Evolutionary conservation across 2,888 invertebrate genomes (phyloP).

Genomic region (Alcis repandata): DNA sequence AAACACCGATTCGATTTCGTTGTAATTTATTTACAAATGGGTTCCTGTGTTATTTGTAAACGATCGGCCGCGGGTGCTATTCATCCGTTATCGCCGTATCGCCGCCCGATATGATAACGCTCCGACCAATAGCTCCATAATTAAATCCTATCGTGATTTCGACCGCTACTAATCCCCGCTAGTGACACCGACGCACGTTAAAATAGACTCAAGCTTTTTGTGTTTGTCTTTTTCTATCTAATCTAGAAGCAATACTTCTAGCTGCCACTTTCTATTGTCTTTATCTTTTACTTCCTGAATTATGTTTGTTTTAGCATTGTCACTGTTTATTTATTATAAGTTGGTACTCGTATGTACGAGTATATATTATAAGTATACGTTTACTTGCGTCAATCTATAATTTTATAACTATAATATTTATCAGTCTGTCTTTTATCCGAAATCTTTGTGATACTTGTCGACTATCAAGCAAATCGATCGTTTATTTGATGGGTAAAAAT

Average conservation of each 20-base stretch:
- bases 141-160: slow-evolving; percentile 49
- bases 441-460: background rate
- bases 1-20: slow-evolving; percentile 63
- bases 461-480: background rate
- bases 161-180: slow-evolving; percentile 39
- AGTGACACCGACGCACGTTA: slow-evolving; percentile 39
- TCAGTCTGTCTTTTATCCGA: background rate
- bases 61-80: slow-evolving; percentile 49
- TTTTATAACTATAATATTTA: slow-evolving; percentile 10
- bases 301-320: slow-evolving; percentile 20
- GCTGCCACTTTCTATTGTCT: slow-evolving; percentile 21
- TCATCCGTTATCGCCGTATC: slow-evolving; percentile 56
- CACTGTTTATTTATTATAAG: slow-evolving; percentile 9
- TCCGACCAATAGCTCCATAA: slow-evolving; percentile 48
- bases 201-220: slow-evolving; percentile 32
- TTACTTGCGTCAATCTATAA: slow-evolving; percentile 11
- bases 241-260: slow-evolving; percentile 38
- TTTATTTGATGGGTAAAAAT: background rate
- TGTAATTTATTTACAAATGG: slow-evolving; percentile 68
- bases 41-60: slow-evolving; percentile 60
- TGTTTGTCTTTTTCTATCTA: slow-evolving; percentile 42
- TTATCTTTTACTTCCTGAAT: slow-evolving; percentile 28
- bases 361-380: background rate
- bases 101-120: slow-evolving; percentile 52
- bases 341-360: too few relatives aligned